phyloP scores from a whole-genome alignment of 2,797 vertebrate genomes.

The Brotula barbata region DNA sequence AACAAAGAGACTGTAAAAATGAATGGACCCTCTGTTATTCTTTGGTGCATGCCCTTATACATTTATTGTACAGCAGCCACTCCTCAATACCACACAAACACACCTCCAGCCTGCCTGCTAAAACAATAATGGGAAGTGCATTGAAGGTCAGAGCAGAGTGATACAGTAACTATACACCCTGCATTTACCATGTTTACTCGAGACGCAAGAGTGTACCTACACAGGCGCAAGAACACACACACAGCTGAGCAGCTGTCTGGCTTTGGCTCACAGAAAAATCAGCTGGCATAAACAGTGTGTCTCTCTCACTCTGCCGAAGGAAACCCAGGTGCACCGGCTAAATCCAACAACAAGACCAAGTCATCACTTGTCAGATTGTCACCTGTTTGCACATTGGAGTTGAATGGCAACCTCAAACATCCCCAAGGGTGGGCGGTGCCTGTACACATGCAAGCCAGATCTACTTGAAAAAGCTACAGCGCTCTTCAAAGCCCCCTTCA shows the following conservation, averaged over 20 bases:
- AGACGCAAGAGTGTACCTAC: conserved; percentile 33
- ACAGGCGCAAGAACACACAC: conserved; percentile 35
- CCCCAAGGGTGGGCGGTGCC: conserved; percentile 23
- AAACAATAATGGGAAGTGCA: conserved; percentile 20
- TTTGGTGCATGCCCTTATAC: background rate
- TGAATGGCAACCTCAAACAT: conserved; percentile 49
- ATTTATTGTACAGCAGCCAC: conserved; percentile 6
- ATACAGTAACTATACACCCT: conserved; percentile 30
- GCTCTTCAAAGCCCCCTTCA: conserved; percentile 49
- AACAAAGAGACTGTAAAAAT: background rate
- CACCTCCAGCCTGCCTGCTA: conserved; percentile 10
- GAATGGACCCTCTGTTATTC: background rate
- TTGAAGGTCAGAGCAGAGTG: conserved; percentile 10
- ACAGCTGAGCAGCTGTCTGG: conserved; percentile 57
- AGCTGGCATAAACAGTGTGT: conserved; percentile 41
- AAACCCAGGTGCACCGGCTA: conserved; percentile 61
- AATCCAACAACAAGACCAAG: conserved; percentile 54
- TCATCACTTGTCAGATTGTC: conserved; percentile 61
- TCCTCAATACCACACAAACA: conserved; percentile 1
- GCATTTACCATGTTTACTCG: conserved; percentile 56
- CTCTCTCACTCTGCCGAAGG: conserved; percentile 27
- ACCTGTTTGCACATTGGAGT: conserved; percentile 54
- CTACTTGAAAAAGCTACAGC: conserved; percentile 28
- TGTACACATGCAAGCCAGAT: conserved; percentile 20
- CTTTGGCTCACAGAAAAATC: conserved; percentile 55